Percentiles rank a stretch among this genome's conserved stretches.
phyloP scores from a whole-genome alignment of 92 coral and sea anemone genomes.

The Bergia puertoricense region DNA sequence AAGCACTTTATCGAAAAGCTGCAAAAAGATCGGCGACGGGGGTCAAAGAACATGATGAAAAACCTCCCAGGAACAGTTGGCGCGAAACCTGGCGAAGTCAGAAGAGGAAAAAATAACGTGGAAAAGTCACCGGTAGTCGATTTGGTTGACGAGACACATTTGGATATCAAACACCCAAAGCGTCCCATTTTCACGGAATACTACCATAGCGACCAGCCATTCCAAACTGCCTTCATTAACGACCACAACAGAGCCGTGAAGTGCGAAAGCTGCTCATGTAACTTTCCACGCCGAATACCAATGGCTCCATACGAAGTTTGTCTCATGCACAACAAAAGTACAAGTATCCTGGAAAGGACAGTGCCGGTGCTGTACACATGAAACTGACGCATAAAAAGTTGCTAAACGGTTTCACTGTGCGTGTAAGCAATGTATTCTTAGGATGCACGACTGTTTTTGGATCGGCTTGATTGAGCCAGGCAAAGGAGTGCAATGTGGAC shows the following conservation, averaged over 20 bases:
- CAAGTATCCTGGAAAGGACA: slow-evolving; percentile 56
- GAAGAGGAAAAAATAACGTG: no score
- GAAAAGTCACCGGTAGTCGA: neutral
- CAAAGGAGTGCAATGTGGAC: slow-evolving; percentile 14
- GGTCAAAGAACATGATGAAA: slow-evolving; percentile 23
- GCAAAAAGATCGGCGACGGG: slow-evolving; percentile 6
- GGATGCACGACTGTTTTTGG: no score
- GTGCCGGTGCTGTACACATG: neutral
- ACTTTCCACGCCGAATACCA: slow-evolving; percentile 30
- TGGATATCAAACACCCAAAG: slow-evolving; percentile 49
- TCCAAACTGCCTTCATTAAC: slow-evolving; percentile 42
- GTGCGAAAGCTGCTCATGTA: slow-evolving; percentile 46
- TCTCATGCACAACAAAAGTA: slow-evolving; percentile 46
- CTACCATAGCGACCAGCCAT: slow-evolving; percentile 44
- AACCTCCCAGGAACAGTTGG: slow-evolving; percentile 26
- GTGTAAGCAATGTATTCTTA: no score
- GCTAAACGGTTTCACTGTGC: no score
- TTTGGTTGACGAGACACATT: slow-evolving; percentile 8
- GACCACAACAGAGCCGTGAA: slow-evolving; percentile 28
- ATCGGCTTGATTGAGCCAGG: slow-evolving; percentile 18
- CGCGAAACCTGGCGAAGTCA: no score
- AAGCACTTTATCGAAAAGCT: neutral
- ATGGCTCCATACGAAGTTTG: slow-evolving; percentile 46
- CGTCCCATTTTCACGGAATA: slow-evolving; percentile 23
- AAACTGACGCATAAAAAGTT: slow-evolving; percentile 12